Evolutionary conservation across 1,140 invertebrate species (phyloP).

Genomic region (Schlechtendalia chinensis): DNA sequence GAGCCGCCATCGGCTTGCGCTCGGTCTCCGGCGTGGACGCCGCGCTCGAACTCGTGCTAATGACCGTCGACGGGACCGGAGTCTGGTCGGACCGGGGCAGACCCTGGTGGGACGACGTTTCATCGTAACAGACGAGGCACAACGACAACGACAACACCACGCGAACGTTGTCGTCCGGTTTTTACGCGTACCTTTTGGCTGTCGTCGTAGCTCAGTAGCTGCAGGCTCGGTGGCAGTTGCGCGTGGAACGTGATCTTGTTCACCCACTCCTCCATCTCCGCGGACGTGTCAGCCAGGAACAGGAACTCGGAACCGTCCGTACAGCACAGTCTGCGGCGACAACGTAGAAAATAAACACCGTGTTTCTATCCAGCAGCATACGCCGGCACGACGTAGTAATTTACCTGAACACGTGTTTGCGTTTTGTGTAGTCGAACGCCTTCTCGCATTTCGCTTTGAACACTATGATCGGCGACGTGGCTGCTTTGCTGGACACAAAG

Average conservation of each 20-base stretch:
- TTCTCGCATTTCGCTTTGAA: conserved; percentile 79
- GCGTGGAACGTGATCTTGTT: conserved; percentile 93
- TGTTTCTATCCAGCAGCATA: too few relatives aligned
- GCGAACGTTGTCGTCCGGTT: too few relatives aligned
- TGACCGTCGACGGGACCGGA: conserved; percentile 56
- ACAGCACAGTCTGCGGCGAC: conserved; percentile 67
- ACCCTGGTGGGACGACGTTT: conserved; percentile 6
- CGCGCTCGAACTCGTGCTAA: conserved; percentile 57
- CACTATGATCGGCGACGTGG: conserved; percentile 85
- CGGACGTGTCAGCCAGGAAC: conserved; percentile 72
- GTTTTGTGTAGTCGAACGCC: conserved; percentile 91
- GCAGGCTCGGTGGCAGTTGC: conserved; percentile 81
- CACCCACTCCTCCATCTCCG: conserved; percentile 88
- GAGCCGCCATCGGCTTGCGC: conserved; percentile 5
- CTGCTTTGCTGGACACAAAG: conserved; percentile 83
- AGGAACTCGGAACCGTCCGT: conserved; percentile 91
- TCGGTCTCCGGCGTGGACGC: conserved; percentile 55
- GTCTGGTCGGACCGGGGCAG: conserved; percentile 44
- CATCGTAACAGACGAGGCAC: too few relatives aligned
- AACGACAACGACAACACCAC: too few relatives aligned
- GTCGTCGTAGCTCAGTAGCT: conserved; percentile 79
- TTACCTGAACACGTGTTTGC: conserved; percentile 83
- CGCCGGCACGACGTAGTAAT: too few relatives aligned
- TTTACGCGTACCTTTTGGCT: conserved; percentile 56
- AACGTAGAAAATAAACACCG: background rate